Evolutionary conservation across 2,113 vertebrate species (phyloP), one percentile per base, ranked within the genome.

Genomic region (Crocuta crocuta): DNA sequence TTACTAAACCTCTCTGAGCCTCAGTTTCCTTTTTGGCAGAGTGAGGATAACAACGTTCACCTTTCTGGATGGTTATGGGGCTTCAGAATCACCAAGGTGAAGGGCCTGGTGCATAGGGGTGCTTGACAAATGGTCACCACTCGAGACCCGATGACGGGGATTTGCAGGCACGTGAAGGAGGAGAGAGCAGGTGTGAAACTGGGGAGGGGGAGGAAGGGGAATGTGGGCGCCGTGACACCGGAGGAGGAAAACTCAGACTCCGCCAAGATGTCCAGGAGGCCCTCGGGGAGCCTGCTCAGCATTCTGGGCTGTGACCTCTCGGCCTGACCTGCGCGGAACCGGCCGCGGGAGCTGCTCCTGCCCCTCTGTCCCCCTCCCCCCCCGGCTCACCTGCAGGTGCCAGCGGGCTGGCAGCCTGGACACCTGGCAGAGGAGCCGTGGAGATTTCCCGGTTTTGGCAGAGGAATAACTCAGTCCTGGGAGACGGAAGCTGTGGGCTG

Each of bases 211-310:
- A 35, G 58, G 70, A 15, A 10, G 21, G 17, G 17, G 39, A 39
- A 58, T 33, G 58, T 9, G 19, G 24, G 16, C 28, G 16, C 39
- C 9, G 4, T 4, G 7, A 45, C 35, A 8, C 78, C 21, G 33
- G 23, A 5, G 13, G 7, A 35, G 11, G 55, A 35, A 48, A 55
- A 28, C 45, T 16, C 26, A 2, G 13, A 24, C 10, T 35, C 13
- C 0, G 26, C 10, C 11, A 31, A 16, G 24, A 6, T 24, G 28
- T 7, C 39, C 0, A 7, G 58, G 31, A 24, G 26, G 50, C 45
- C 8, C 73, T 48, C 4, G 0, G 15, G 45, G 86, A 85, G 1
- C 61, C 48, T 21, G 9, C 81, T 35, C 21, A 31, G 92, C 74
- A 45, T 66, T 61, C 55, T 21, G n/a, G 65, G n/a, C 33, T 28